Evolutionary conservation across 1,140 invertebrate genomes (phyloP), one percentile per base, ranked within the genome.

Genomic region (Ceratosolen solmsi): DNA sequence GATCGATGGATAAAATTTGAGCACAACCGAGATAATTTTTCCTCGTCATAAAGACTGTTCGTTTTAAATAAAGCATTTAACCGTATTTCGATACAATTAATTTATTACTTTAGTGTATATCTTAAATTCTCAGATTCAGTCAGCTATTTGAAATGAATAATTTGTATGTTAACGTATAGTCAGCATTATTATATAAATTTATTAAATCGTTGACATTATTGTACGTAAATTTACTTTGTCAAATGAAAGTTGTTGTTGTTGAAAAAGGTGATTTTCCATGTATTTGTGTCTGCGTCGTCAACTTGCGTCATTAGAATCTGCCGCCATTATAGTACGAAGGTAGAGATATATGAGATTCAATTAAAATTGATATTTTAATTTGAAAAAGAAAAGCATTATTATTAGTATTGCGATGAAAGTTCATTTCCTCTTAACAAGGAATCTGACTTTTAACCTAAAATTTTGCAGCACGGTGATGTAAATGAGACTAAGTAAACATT

Each of bases 1-100:
- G 78, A 80, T 60, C 78, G 70, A 80, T 80, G 78, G 70, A 80
- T 60, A 60, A 73, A 71, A 56, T 79, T 38, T 56, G 65, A 41
- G 36, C 36, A 75, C 7, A 33, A 9, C 54, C 41, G 38, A 49
- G n/a, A 49, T 13, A 49, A 38, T 68, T n/a, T n/a, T 68, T 63
- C 13, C 13, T 46, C 20, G 5, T 54, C 20, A 63, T 0, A 15
- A 3, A 68, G 5, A n/a, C 15, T n/a, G 33, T 8, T 68, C 17
- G 2, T 65, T 38, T 36, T 22, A 27, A 58, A 65, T 22, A 65
- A 65, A 65, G 33, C 36, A 65, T 65, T 38, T 38, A 22, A n/a
- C 17, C 8, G 17, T 38, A 68, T 20, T 68, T n/a, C 27, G 5
- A 0, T 15, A n/a, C 30, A 38, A 68, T 1, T 68, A 22, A 33